Evolutionary conservation across 2,797 vertebrate genomes (phyloP).

Genomic region (Tenualosa ilisha): DNA sequence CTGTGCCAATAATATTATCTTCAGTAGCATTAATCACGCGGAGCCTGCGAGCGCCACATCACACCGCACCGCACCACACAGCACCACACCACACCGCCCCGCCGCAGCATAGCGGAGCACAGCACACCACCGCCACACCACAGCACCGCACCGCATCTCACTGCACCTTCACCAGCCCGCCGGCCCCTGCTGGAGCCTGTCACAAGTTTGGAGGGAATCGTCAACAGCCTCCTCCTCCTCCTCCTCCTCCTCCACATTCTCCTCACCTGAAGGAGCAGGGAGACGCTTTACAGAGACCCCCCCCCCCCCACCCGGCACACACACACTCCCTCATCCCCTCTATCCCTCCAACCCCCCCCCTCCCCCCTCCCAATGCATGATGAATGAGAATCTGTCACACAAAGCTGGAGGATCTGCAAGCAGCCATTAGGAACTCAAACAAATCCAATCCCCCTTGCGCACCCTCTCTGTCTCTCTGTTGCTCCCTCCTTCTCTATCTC

Average conservation of each 20-base stretch:
- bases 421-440: slow-evolving; percentile 53
- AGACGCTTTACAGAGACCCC: slow-evolving; percentile 28
- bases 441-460: slow-evolving; percentile 52
- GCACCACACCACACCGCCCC: not conserved
- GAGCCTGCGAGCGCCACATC: slow-evolving; percentile 68
- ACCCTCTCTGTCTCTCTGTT: not conserved
- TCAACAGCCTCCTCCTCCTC: slow-evolving; percentile 61
- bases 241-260: not conserved
- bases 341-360: not conserved
- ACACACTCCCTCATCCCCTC: not conserved
- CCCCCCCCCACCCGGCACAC: not conserved
- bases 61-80: not conserved
- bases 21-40: slow-evolving; percentile 82
- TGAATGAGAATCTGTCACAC: slow-evolving; percentile 51
- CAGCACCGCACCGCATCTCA: not conserved
- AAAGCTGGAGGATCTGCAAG: slow-evolving; percentile 52
- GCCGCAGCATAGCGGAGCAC: too few species aligned
- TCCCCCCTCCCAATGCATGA: slow-evolving; percentile 36
- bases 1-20: slow-evolving; percentile 83
- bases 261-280: slow-evolving; percentile 44
- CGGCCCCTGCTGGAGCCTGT: slow-evolving; percentile 79
- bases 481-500: not conserved
- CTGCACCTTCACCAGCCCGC: slow-evolving; percentile 70
- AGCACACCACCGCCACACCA: not conserved
- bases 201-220: slow-evolving; percentile 76